A percentile compares a stretch with the other conserved stretches of the same genome.
phyloP scores from a whole-genome alignment of 2,113 vertebrate species.

The Hypocryptadius cinnamomeus region DNA sequence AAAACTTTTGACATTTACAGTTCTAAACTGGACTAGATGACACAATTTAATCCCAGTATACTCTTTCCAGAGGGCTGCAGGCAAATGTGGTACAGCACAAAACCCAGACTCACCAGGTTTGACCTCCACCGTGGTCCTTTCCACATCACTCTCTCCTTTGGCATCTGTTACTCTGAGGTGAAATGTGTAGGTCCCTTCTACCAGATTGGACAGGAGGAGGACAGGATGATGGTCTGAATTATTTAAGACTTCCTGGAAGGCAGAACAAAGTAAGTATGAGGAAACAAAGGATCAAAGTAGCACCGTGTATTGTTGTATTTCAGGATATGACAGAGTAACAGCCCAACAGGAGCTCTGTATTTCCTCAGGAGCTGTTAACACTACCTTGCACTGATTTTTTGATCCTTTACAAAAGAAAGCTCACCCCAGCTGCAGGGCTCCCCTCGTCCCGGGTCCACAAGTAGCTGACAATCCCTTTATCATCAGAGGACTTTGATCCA shows the following conservation, averaged over 20 bases:
- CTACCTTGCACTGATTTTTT: background rate
- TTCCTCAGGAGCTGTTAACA: background rate
- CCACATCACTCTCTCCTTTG: conserved; percentile 86
- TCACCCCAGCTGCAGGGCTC: conserved; percentile 94
- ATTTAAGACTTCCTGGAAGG: conserved; percentile 88
- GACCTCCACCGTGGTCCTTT: conserved; percentile 84
- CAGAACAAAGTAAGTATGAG: background rate
- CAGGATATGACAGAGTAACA: background rate
- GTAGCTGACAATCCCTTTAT: conserved; percentile 87
- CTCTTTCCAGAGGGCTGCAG: background rate
- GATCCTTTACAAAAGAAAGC: background rate
- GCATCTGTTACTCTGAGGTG: conserved; percentile 89
- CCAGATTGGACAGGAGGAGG: conserved; percentile 90
- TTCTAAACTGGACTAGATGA: background rate
- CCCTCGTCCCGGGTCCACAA: conserved; percentile 87
- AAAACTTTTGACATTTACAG: background rate
- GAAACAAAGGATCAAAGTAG: background rate
- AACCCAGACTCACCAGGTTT: conserved; percentile 77
- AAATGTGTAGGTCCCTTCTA: conserved; percentile 91
- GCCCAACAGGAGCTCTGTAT: background rate
- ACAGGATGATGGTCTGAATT: conserved; percentile 90
- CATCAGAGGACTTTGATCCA: conserved; percentile 88
- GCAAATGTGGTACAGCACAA: background rate
- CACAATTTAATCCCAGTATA: background rate
- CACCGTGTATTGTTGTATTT: too few relatives aligned